Conservation (phyloP, 2,888 invertebrate species). For the Mythimna ferrago region DNA sequence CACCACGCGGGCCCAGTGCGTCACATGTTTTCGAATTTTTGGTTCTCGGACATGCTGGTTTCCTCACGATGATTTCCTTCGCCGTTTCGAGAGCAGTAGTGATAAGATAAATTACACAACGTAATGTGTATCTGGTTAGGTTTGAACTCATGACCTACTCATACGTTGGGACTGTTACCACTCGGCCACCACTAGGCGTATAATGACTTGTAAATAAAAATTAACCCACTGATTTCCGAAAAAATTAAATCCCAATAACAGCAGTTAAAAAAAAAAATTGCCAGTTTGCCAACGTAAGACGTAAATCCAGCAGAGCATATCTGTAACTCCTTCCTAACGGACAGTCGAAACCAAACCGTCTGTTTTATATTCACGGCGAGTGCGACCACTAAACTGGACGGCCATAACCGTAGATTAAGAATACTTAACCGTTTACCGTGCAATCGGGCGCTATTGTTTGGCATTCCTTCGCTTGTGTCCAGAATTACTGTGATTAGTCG, state of each 20-base stretch:
- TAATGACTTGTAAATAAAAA: background rate
- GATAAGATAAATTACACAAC: no score
- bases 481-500: slow-evolving; percentile 49
- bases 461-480: slow-evolving; percentile 54
- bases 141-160: no score
- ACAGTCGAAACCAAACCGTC: slow-evolving; percentile 56
- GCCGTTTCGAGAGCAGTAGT: no score
- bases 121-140: no score
- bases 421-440: slow-evolving; percentile 62
- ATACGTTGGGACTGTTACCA: no score
- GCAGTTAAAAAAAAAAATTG: slow-evolving; percentile 41
- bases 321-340: slow-evolving; percentile 59
- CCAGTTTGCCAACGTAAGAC: slow-evolving; percentile 34
- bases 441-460: slow-evolving; percentile 57
- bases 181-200: no score
- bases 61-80: no score
- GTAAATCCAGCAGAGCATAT: slow-evolving; percentile 57
- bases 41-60: no score
- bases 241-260: slow-evolving; percentile 27
- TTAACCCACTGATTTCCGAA: background rate
- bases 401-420: slow-evolving; percentile 67
- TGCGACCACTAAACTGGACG: slow-evolving; percentile 58
- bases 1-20: no score
- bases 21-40: no score
- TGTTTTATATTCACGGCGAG: slow-evolving; percentile 64